phyloP scores from a whole-genome alignment of 2,888 invertebrate species.

The Meganola albula region DNA sequence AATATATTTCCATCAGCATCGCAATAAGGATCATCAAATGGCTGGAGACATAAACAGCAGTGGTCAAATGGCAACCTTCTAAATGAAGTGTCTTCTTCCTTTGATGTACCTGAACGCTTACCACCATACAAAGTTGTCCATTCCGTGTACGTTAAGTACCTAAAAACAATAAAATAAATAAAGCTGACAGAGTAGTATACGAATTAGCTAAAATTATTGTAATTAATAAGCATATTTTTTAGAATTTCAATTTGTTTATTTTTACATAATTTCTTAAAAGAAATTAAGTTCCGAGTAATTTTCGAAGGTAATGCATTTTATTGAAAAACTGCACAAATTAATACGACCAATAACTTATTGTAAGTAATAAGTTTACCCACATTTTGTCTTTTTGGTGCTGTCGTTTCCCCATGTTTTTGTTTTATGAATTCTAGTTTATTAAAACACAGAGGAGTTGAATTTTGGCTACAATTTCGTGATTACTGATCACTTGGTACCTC shows the following conservation, averaged over 20 bases:
- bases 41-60: slow-evolving; percentile 93
- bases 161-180: slow-evolving; percentile 41
- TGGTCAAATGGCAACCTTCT: slow-evolving; percentile 94
- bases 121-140: slow-evolving; percentile 95
- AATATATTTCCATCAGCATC: slow-evolving; percentile 95
- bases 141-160: slow-evolving; percentile 92
- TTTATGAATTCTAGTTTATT: neutral
- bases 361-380: slow-evolving; percentile 67
- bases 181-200: too few relatives aligned
- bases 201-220: too few relatives aligned
- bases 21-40: slow-evolving; percentile 94
- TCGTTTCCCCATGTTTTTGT: slow-evolving; percentile 89
- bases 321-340: neutral
- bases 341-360: neutral
- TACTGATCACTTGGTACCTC: too few relatives aligned
- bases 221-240: too few relatives aligned
- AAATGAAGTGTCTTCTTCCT: slow-evolving; percentile 88
- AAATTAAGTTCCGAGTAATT: too few relatives aligned
- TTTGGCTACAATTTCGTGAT: too few relatives aligned
- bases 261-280: too few relatives aligned
- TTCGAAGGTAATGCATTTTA: neutral
- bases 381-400: slow-evolving; percentile 97
- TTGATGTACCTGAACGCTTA: slow-evolving; percentile 83
- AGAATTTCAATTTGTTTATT: too few relatives aligned
- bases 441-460: too few relatives aligned